Evolutionary conservation across 2,888 invertebrate species (phyloP), one percentile per base, ranked within the genome.

Genomic region (Ariolimax columbianus): DNA sequence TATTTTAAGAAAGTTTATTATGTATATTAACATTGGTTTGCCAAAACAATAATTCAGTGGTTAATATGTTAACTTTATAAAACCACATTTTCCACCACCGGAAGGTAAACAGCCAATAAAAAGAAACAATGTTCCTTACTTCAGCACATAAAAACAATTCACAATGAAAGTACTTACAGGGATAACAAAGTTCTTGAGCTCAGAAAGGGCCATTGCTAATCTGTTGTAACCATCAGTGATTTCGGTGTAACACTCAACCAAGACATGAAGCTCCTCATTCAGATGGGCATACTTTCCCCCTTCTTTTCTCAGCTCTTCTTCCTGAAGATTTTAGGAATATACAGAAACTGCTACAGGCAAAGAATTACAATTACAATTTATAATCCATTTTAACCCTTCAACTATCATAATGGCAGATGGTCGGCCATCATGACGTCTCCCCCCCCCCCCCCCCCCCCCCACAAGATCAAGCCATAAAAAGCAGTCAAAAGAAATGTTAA

Each of bases 221-320:
- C 97, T 95, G 66, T 97, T 97, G 93, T 98, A 97, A 47, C 97
- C 98, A 94, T 98, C 98, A 3, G 97, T 97, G 0, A 98, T 97
- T 0, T 97, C 97, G 2, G 97, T 97, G 88, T 97, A 95, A 0
- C 97, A 97, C 19, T 97, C 96, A 82, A 98, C 96, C 94, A 97
- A 97, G 0, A 98, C 97, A 92, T 98, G 98, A 43, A 98, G 95
- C 92, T 98, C 97, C 89, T 97, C 97, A 79, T 96, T 96, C 43
- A 98, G 95, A 94, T 98, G 98, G 0, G 97, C 96, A 93, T 97
- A 98, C 93, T 97, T 98, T 0, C 98, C 98, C 87, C 97, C 95
- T 0, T 97, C 97, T 91, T 96, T 96, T 43, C 97, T 95, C 55
- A 97, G 95, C 93, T 98, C 98, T 94, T 98, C 97, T 94, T 98